phyloP scores from a whole-genome alignment of 2,113 vertebrate species.

The Piliocolobus tephrosceles region DNA sequence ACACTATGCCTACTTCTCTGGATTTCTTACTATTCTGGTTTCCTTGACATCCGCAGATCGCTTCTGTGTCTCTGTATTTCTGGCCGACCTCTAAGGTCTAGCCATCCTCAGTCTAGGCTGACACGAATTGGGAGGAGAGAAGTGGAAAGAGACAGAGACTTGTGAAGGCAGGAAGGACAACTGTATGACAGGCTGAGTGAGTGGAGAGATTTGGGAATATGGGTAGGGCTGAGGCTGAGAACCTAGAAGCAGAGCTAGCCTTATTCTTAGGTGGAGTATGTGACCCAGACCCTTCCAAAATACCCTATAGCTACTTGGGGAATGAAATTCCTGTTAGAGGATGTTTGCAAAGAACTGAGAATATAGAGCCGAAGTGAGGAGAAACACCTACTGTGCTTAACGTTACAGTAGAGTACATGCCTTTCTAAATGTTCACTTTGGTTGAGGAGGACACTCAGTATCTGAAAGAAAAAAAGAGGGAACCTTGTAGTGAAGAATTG shows the following conservation, averaged over 20 bases:
- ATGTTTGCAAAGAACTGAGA: background rate
- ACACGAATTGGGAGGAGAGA: background rate
- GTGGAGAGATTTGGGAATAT: background rate
- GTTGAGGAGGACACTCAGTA: background rate
- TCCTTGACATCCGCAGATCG: background rate
- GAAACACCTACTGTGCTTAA: background rate
- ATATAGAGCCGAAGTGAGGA: background rate
- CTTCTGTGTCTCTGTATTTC: background rate
- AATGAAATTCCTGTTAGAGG: background rate
- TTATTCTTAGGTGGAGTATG: background rate
- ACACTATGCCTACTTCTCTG: background rate
- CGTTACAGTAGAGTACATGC: background rate
- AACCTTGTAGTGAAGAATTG: background rate
- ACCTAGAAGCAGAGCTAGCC: background rate
- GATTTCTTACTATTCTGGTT: background rate
- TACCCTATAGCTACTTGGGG: background rate
- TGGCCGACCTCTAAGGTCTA: background rate
- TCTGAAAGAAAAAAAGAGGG: background rate
- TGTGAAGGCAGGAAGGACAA: background rate
- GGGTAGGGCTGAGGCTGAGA: background rate
- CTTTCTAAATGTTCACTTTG: background rate
- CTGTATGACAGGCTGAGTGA: background rate
- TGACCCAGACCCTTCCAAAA: background rate
- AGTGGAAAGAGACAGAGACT: background rate
- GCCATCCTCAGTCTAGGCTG: background rate